A percentile compares a stretch with the other conserved stretches of the same genome.
phyloP scores from a whole-genome alignment of 2,888 invertebrate species.

The Stenotaenia linearis region DNA sequence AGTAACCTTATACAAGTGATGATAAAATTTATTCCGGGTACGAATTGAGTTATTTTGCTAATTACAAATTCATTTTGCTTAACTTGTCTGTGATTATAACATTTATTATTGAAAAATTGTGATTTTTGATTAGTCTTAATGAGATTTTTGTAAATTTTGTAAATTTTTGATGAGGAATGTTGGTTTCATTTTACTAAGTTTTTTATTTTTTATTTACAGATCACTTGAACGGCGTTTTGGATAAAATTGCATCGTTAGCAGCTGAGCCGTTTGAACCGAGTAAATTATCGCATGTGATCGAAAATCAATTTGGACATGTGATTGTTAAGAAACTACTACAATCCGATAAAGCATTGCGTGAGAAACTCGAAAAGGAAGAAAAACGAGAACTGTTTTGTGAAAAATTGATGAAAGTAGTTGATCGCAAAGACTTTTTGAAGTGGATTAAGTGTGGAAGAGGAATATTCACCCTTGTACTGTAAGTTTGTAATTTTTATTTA shows the following conservation, averaged over 20 bases:
- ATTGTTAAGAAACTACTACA: constrained; percentile 67
- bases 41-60: background rate
- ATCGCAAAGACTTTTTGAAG: constrained; percentile 41
- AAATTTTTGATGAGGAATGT: background rate
- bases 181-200: background rate
- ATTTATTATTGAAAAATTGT: constrained; percentile 50
- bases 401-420: background rate
- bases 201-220: background rate
- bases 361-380: background rate
- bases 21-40: constrained; percentile 57
- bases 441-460: constrained; percentile 70
- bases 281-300: constrained; percentile 49
- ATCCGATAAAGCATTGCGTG: constrained; percentile 53
- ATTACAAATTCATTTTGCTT: constrained; percentile 50
- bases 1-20: constrained; percentile 65
- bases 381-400: background rate
- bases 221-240: constrained; percentile 31
- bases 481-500: background rate
- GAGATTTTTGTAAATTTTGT: background rate
- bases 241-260: constrained; percentile 35
- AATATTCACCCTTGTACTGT: constrained; percentile 63
- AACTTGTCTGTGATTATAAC: constrained; percentile 43
- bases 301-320: constrained; percentile 70
- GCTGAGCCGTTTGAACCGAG: constrained; percentile 37
- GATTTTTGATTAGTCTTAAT: constrained; percentile 38